Evolutionary conservation across 2,797 vertebrate species (phyloP).

Genomic region (Loriculus beryllinus): DNA sequence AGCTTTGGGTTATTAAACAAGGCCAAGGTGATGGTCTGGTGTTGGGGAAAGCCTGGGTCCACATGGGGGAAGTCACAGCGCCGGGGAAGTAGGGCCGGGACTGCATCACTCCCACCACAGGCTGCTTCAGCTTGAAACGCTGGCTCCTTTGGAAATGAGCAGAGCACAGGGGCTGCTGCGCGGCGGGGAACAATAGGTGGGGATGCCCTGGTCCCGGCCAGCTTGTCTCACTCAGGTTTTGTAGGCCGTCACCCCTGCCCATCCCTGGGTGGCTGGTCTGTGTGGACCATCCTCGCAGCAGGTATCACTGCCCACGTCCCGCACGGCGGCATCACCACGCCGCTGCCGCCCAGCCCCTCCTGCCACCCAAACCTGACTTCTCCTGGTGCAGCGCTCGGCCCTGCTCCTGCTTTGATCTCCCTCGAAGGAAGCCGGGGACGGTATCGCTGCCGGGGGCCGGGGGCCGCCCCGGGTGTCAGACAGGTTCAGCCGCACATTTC

Average conservation of each 20-base stretch:
- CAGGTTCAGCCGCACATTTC: slow-evolving; percentile 61
- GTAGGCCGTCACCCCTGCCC: background rate
- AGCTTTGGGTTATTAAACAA: background rate
- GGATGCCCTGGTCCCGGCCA: background rate
- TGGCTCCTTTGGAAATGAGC: background rate
- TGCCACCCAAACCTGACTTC: background rate
- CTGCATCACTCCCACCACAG: too few relatives aligned
- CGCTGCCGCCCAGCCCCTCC: background rate
- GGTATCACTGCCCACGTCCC: background rate
- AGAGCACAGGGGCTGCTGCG: background rate
- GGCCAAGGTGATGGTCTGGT: background rate
- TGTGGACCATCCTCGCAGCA: background rate
- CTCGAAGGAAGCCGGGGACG: background rate
- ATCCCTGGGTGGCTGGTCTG: background rate
- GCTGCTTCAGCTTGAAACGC: rapidly evolving
- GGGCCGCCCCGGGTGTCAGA: slow-evolving; percentile 39
- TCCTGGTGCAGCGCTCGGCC: rapidly evolving
- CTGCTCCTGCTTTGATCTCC: slow-evolving; percentile 15
- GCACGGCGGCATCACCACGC: background rate
- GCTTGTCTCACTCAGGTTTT: rapidly evolving
- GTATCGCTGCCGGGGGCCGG: background rate
- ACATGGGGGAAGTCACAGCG: too few relatives aligned
- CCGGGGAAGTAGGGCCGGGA: too few relatives aligned
- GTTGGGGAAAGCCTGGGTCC: background rate
- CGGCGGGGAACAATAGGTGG: rapidly evolving